Evolutionary conservation across 2,797 vertebrate genomes (phyloP), one percentile per base, ranked within the genome.

Genomic region (Gymnothorax javanicus): DNA sequence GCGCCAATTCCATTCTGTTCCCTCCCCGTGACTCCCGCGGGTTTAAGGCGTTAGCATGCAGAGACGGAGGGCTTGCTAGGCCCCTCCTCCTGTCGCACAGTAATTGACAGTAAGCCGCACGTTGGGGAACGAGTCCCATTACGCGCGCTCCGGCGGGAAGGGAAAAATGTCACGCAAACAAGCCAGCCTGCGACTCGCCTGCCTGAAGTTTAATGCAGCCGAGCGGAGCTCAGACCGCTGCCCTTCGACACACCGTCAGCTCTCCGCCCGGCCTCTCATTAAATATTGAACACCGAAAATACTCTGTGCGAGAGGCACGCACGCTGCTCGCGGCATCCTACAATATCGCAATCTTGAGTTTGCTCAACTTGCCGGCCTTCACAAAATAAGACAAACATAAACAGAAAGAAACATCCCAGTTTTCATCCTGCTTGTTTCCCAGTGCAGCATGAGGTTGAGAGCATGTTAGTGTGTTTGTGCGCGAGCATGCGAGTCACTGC

Each of bases 31-130:
- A 82, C 77, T 86, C 73, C 83, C 43, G 33, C 82, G 33, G 87
- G 71, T 33, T 82, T 82, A 59, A 86, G 84, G 83, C 88, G 89
- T 90, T 91, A 89, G 86, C 84, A 89, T 90, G 89, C 88, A 54
- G 88, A 1, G 27, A 67, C 8, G 12, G 71, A 4, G 27, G 12
- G 8, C 71, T 15, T 2, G 33, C 33, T 43, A 43, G 71, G 9
- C 71, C 20, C 50, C 13, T 81, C 77, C 77, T 81, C 77, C 50
- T 7, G 77, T 81, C 50, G 50, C 71, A 85, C 57, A 69, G 62
- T 83, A 87, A 89, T 87, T 88, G 87, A 84, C 86, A 86, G 86
- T 84, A 91, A 86, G 90, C 85, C 54, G 75, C 79, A 84, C 79
- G 71, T 64, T 81, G 59, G 69, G 67, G 27, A 23, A 43, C 84